phyloP scores from a whole-genome alignment of 2,113 vertebrate species.

The Centropus unirufus region DNA sequence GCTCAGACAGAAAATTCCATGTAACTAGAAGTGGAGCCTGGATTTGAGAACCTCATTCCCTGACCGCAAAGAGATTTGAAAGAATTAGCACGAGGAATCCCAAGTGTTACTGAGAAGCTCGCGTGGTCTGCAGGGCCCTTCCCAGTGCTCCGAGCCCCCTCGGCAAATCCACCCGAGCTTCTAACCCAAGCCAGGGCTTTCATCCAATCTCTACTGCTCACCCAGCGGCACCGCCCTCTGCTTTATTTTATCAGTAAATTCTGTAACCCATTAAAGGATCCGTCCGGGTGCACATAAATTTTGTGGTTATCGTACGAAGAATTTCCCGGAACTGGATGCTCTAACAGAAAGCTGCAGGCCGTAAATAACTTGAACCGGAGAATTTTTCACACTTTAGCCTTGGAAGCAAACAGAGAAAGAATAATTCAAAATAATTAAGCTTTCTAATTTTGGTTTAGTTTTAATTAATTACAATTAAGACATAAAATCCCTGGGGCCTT shows the following conservation, averaged over 20 bases:
- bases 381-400: neutral
- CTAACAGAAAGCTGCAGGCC: neutral
- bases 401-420: neutral
- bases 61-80: neutral
- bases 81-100: neutral
- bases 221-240: neutral
- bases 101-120: neutral
- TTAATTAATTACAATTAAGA: conserved; percentile 41
- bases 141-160: neutral
- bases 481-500: neutral
- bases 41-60: neutral
- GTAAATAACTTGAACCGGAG: neutral
- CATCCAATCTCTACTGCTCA: neutral
- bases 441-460: neutral
- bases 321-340: neutral
- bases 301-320: neutral
- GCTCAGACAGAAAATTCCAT: neutral
- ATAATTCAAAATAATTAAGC: neutral
- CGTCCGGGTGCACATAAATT: neutral
- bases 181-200: neutral
- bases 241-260: neutral
- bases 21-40: neutral
- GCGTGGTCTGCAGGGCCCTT: neutral
- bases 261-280: neutral
- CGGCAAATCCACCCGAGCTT: neutral